These are phyloP conservation scores for Yponomeuta sedellus DNA, from an alignment of 2,888 invertebrate genomes.

Conservation along the genomic window DNA sequence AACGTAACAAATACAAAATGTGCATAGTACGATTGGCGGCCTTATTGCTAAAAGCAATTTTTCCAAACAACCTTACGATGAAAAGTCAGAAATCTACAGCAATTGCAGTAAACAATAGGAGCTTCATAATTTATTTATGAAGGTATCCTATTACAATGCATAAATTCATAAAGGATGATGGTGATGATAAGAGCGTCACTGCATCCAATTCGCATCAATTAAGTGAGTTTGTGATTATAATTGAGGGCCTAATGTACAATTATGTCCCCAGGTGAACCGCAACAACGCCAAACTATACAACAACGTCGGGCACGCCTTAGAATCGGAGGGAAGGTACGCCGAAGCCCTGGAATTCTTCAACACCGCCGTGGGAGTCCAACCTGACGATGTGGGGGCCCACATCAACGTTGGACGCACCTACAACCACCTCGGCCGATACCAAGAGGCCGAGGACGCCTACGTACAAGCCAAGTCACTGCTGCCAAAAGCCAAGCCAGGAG, in stretches of 20 bases:
- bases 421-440: constrained; percentile 85
- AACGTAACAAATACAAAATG: too few species aligned
- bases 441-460: constrained; percentile 95
- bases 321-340: constrained; percentile 79
- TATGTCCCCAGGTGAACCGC: constrained; percentile 79
- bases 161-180: too few species aligned
- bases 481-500: constrained; percentile 94
- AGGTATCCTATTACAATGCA: too few species aligned
- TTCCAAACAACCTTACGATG: too few species aligned
- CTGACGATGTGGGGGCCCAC: constrained; percentile 97
- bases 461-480: constrained; percentile 91
- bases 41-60: too few species aligned
- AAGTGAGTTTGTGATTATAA: too few species aligned
- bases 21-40: too few species aligned
- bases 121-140: too few species aligned
- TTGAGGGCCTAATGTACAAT: not conserved
- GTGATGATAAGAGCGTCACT: too few species aligned
- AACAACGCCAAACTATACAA: constrained; percentile 97
- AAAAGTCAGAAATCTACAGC: too few species aligned
- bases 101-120: too few species aligned
- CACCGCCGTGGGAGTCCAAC: constrained; percentile 94
- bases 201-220: too few species aligned
- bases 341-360: constrained; percentile 94
- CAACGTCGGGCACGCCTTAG: constrained; percentile 97
- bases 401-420: constrained; percentile 97